A percentile compares a stretch with the other conserved stretches of the same genome.
Conservation (phyloP, 2,888 invertebrate genomes). For the Dascillus cervinus region DNA sequence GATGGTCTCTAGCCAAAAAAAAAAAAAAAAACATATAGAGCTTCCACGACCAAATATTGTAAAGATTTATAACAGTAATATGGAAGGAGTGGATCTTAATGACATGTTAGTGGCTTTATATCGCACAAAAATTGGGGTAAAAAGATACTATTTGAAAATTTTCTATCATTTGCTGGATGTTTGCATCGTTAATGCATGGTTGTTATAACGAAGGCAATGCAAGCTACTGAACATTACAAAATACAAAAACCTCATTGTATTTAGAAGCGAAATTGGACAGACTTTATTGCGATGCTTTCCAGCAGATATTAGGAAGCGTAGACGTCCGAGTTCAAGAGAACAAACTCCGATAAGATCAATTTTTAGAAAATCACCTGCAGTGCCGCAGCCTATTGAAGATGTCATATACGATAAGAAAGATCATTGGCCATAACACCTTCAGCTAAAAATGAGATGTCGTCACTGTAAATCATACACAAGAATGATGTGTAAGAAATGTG, state of each 20-base stretch:
- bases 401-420: constrained; percentile 3
- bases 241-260: constrained; percentile 5
- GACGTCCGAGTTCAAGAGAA: too few relatives aligned
- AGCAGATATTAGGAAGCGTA: too few relatives aligned
- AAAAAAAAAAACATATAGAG: constrained; percentile 13
- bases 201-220: constrained; percentile 9
- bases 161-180: constrained; percentile 10
- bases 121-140: constrained; percentile 7
- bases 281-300: not conserved
- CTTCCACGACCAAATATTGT: constrained; percentile 11
- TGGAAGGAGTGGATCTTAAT: constrained; percentile 14
- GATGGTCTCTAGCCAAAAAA: constrained; percentile 12
- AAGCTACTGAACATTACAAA: constrained; percentile 1
- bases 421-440: constrained; percentile 5
- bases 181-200: constrained; percentile 10
- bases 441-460: constrained; percentile 6
- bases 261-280: constrained; percentile 7
- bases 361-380: too few relatives aligned
- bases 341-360: too few relatives aligned
- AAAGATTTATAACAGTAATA: constrained; percentile 10
- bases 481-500: constrained; percentile 5
- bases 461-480: constrained; percentile 4
- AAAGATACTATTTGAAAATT: constrained; percentile 10
- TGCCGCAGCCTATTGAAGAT: constrained; percentile 7
- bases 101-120: constrained; percentile 9